These are phyloP conservation scores for Rhodophaea formosa DNA, from an alignment of 2,888 invertebrate species.

Conservation along the genomic window DNA sequence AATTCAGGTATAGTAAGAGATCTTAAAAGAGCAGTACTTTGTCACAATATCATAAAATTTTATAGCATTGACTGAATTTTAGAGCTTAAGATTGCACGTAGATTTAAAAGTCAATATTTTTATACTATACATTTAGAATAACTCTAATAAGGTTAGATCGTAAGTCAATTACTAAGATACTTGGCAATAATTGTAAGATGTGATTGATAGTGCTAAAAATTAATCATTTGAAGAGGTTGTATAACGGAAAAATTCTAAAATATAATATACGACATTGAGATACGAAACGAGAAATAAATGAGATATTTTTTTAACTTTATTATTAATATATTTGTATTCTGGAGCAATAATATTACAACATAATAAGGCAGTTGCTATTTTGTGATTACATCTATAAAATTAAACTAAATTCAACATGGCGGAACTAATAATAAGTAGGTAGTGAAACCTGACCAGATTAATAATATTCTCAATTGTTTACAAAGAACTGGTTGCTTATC, in stretches of 20 bases:
- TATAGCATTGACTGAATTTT: slow-evolving; percentile 40
- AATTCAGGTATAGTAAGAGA: too few relatives aligned
- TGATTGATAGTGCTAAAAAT: slow-evolving; percentile 44
- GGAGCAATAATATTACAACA: slow-evolving; percentile 30
- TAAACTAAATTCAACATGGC: not conserved
- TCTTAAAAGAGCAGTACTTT: too few relatives aligned
- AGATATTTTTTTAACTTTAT: slow-evolving; percentile 42
- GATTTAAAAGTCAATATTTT: slow-evolving; percentile 46
- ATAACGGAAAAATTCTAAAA: slow-evolving; percentile 27
- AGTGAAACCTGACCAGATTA: not conserved
- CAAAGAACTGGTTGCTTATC: too few relatives aligned
- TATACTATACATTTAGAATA: slow-evolving; percentile 42
- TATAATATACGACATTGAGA: slow-evolving; percentile 21
- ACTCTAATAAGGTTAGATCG: slow-evolving; percentile 38
- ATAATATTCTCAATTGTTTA: too few relatives aligned
- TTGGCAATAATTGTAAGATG: slow-evolving; percentile 63
- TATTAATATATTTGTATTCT: slow-evolving; percentile 37
- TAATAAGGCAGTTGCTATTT: slow-evolving; percentile 48
- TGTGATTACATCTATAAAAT: slow-evolving; percentile 37
- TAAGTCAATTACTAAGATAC: slow-evolving; percentile 56
- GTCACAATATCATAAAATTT: slow-evolving; percentile 13
- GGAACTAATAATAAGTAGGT: not conserved
- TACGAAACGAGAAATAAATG: slow-evolving; percentile 21
- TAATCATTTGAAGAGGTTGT: slow-evolving; percentile 35
- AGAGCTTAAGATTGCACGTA: slow-evolving; percentile 47